These are phyloP conservation scores for Platichthys stellatus DNA, from an alignment of 2,113 vertebrate species.

Conservation along the genomic window DNA sequence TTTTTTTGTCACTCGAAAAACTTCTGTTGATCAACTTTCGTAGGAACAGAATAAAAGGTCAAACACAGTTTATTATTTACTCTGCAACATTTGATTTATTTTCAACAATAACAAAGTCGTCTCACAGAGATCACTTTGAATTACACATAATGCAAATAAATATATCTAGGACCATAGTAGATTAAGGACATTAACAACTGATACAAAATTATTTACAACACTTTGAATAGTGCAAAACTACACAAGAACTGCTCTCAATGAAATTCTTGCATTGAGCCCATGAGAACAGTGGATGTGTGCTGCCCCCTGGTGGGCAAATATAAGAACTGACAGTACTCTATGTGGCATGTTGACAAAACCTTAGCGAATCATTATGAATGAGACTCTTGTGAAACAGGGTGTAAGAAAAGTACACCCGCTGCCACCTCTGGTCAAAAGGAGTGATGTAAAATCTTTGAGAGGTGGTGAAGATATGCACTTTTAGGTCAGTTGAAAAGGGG, in stretches of 20 bases:
- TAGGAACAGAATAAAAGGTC: background rate
- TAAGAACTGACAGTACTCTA: slow-evolving; percentile 51
- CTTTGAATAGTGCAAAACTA: slow-evolving; percentile 83
- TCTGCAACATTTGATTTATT: slow-evolving; percentile 81
- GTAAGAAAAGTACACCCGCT: background rate
- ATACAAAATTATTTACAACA: slow-evolving; percentile 83
- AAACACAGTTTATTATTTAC: slow-evolving; percentile 16
- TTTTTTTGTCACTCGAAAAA: background rate
- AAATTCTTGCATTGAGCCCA: slow-evolving; percentile 64
- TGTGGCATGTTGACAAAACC: slow-evolving; percentile 37
- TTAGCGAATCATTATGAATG: background rate
- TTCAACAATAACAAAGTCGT: slow-evolving; percentile 80
- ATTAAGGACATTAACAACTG: slow-evolving; percentile 72
- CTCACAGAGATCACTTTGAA: slow-evolving; percentile 85
- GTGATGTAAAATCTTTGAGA: slow-evolving; percentile 10
- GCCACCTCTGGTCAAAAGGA: background rate
- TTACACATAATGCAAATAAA: slow-evolving; percentile 84
- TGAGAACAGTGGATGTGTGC: slow-evolving; percentile 62
- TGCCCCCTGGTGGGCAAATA: slow-evolving; percentile 55
- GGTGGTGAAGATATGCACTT: slow-evolving; percentile 34
- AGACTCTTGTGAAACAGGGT: slow-evolving; percentile 1
- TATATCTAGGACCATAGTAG: slow-evolving; percentile 62
- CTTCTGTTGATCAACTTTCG: background rate
- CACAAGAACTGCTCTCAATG: slow-evolving; percentile 67
- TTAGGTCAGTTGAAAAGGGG: slow-evolving; percentile 27